Conservation (phyloP, 30 jellyfish, hydroid and myxozoan genomes). For the Aurelia aurita region DNA sequence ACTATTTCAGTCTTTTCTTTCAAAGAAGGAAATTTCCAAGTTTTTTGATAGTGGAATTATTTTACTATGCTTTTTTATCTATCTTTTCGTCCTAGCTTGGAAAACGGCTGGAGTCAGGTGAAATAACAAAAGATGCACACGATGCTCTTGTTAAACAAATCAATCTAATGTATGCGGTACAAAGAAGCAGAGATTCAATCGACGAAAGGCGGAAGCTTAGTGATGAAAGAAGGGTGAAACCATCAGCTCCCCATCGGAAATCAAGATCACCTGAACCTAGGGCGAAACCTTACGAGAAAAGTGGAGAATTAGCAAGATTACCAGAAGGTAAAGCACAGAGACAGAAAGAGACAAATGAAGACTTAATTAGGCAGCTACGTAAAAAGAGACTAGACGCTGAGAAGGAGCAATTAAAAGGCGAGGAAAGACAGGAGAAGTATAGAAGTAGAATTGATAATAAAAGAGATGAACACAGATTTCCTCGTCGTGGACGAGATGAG, state of each 20-base stretch:
- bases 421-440: not conserved
- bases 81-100: conserved; percentile 32
- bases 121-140: conserved; percentile 41
- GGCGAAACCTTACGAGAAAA: no score
- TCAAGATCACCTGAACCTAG: no score
- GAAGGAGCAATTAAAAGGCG: conserved; percentile 5
- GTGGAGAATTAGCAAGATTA: no score
- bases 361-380: conserved; percentile 21
- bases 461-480: not conserved
- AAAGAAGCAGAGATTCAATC: conserved; percentile 25
- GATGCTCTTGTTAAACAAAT: conserved; percentile 47
- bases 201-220: not conserved
- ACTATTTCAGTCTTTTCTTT: no score
- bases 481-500: not conserved
- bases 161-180: conserved; percentile 51
- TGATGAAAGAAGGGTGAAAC: not conserved
- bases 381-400: conserved; percentile 36
- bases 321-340: not conserved
- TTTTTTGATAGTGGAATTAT: not conserved
- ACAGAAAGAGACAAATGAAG: conserved; percentile 32
- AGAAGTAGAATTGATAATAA: not conserved
- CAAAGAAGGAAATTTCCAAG: no score
- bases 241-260: not conserved
- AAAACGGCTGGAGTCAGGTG: conserved; percentile 52
- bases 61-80: not conserved